Evolutionary conservation across 2,888 invertebrate species (phyloP), one percentile per base, ranked within the genome.

Genomic region (Strigamia crassipes): DNA sequence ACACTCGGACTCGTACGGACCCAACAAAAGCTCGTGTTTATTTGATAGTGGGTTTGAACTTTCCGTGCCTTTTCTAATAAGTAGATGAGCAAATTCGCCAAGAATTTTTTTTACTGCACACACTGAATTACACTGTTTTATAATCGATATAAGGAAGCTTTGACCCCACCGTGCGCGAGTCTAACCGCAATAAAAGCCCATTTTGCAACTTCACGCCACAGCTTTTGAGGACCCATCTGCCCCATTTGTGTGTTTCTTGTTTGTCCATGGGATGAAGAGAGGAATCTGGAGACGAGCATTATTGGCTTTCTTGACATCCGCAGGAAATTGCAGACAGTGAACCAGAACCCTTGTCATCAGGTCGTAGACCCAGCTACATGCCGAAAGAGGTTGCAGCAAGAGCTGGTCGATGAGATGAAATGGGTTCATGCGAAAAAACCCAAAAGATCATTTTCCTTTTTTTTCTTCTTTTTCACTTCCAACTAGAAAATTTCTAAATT

Each of bases 191-290:
- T 73, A 73, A 73, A 73, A 73, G 73, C 73, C 73, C 73, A 73
- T 73, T 73, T 73, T 73, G 73, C 73, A 73, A 73, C 73, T 73
- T 73, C 73, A 73, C 73, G 31, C 73, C 31, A n/a, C 56, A 73
- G 73, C 73, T 73, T 73, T 73, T 73, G 73, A 73, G 73, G 73
- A 73, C 73, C 73, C 73, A 73, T 73, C 73, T 73, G 73, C 73
- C 73, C 73, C 73, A 73, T 73, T 73, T 73, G 73, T 73, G 73
- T 73, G 73, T 73, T 73, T 73, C 73, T 73, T 73, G 73, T 73
- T 73, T 73, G 73, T 73, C 73, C 73, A 73, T 73, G 73, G 73
- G 73, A 73, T 73, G 73, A 73, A 73, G 73, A 73, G 73, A 31
- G 73, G 31, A 73, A 73, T 73, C 73, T 73, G 73, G 73, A 73